Evolutionary conservation across 2,113 vertebrate genomes (phyloP).

Genomic region (Tyto alba): DNA sequence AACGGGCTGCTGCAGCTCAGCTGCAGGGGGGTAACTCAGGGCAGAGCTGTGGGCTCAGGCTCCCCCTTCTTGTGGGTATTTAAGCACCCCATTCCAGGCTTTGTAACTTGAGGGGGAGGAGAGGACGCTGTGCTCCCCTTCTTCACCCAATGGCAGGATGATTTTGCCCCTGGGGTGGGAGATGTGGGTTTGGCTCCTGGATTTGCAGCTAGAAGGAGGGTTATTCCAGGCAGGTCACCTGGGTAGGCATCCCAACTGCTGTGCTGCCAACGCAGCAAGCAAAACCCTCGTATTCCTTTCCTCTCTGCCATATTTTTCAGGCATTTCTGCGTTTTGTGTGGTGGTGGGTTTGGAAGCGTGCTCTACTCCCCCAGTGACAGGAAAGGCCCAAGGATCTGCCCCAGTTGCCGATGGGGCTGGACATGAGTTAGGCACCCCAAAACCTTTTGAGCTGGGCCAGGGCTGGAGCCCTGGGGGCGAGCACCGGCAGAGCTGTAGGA

Average conservation of each 20-base stretch:
- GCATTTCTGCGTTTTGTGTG: not conserved
- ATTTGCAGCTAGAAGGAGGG: not conserved
- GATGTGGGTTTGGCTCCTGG: not conserved
- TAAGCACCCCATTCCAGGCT: not conserved
- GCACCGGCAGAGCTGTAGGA: not conserved
- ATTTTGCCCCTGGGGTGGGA: not conserved
- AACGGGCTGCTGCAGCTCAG: not conserved
- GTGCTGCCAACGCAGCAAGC: not conserved
- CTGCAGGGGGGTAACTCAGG: not conserved
- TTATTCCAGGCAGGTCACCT: not conserved
- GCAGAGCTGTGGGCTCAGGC: not conserved
- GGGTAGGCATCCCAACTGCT: not conserved
- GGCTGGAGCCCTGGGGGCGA: rapidly evolving
- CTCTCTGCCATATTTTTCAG: not conserved
- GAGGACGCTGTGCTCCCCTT: not conserved
- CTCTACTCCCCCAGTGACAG: not conserved
- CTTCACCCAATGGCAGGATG: not conserved
- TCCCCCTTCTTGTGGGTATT: not conserved
- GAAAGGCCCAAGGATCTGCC: not conserved
- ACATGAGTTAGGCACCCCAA: not conserved
- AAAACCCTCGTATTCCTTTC: not conserved
- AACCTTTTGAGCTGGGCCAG: not conserved
- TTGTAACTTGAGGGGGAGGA: not conserved
- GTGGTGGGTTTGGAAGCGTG: not conserved
- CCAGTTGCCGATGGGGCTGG: rapidly evolving